Conservation (phyloP, 2,113 vertebrate genomes). For the Aldabrachelys gigantea region DNA sequence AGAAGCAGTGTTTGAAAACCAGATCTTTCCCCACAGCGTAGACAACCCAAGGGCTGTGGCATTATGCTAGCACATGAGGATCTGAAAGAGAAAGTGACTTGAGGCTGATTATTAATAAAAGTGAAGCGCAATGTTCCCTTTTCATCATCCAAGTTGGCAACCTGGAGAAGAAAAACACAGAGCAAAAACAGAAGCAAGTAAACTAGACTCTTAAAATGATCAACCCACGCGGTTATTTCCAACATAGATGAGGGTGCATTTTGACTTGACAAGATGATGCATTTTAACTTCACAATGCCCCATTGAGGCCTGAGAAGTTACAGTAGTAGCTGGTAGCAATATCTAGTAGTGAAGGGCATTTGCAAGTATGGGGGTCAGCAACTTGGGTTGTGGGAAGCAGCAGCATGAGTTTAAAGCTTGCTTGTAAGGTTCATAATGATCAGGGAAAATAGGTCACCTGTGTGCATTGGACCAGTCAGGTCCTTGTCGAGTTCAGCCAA, state of each 20-base stretch:
- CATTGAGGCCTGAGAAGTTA: not conserved
- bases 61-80: not conserved
- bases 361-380: not conserved
- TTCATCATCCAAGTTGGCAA: not conserved
- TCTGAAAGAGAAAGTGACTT: not conserved
- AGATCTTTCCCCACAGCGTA: not conserved
- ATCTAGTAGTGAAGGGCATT: not conserved
- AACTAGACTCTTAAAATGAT: not conserved
- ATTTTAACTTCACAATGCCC: not conserved
- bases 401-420: not conserved
- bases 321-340: not conserved
- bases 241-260: not conserved
- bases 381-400: constrained; percentile 3
- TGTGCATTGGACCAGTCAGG: not conserved
- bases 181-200: not conserved
- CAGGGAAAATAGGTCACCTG: not conserved
- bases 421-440: not conserved
- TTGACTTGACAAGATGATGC: not conserved
- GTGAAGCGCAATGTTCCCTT: not conserved
- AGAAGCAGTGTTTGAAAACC: not conserved
- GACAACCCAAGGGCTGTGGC: not conserved
- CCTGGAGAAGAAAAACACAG: not conserved
- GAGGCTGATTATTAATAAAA: not conserved
- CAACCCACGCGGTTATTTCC: not conserved
- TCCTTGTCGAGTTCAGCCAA: not conserved